Evolutionary conservation across 2,113 vertebrate genomes (phyloP).

Genomic region (Jacana jacana): DNA sequence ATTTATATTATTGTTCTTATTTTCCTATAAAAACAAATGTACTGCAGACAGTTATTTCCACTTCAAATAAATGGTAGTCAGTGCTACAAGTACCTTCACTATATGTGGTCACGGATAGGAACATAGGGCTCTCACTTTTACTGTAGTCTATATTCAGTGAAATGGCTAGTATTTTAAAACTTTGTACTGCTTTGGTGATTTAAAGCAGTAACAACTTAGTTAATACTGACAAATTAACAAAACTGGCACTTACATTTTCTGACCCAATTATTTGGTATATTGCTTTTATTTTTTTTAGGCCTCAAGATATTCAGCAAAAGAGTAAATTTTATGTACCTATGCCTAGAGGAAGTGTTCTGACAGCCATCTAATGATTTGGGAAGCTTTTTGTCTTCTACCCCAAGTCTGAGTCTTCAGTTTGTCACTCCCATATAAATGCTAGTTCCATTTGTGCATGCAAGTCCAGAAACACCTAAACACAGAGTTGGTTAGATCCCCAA

Average conservation of each 20-base stretch:
- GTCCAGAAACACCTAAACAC: not conserved
- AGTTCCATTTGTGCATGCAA: not conserved
- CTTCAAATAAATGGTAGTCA: not conserved
- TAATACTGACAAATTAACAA: not conserved
- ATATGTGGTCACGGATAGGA: not conserved
- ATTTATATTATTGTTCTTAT: too few relatives aligned
- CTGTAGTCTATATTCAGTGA: not conserved
- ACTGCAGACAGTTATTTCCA: not conserved
- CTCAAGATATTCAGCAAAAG: not conserved
- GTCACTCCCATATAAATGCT: rapidly evolving
- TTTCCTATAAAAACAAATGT: too few relatives aligned
- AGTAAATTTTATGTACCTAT: not conserved
- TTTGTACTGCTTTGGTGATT: not conserved
- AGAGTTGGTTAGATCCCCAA: not conserved
- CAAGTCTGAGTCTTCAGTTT: not conserved
- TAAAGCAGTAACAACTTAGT: not conserved
- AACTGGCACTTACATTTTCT: not conserved
- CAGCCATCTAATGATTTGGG: not conserved
- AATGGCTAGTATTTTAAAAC: not conserved
- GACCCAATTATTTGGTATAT: not conserved
- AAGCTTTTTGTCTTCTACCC: not conserved
- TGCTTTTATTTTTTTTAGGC: not conserved
- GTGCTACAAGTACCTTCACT: not conserved
- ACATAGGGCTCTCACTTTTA: not conserved
- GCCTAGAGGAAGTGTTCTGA: not conserved